These are phyloP conservation scores for Callyntrura guangdongensis DNA, from an alignment of 2,888 invertebrate genomes.

Conservation along the genomic window DNA sequence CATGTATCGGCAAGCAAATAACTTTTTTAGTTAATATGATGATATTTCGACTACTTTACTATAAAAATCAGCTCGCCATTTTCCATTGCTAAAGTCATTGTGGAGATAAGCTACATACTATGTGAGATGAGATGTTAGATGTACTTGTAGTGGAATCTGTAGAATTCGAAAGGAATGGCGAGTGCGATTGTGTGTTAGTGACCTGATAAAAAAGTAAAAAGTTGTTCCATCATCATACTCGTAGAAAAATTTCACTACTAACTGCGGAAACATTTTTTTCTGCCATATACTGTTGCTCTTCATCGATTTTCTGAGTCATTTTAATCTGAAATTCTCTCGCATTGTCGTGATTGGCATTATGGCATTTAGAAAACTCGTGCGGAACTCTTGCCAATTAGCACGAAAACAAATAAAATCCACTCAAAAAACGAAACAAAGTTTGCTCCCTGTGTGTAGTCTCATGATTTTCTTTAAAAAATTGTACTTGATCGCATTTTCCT, in stretches of 20 bases:
- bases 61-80: no score
- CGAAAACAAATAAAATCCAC: constrained; percentile 61
- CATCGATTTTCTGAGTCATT: constrained; percentile 4
- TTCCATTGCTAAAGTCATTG: no score
- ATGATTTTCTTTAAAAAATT: constrained; percentile 5
- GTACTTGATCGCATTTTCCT: constrained; percentile 17
- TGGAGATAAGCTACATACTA: no score
- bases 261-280: constrained; percentile 1
- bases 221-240: background rate
- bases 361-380: constrained; percentile 62
- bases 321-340: constrained; percentile 21
- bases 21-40: background rate
- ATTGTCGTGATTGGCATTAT: constrained; percentile 42
- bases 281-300: background rate
- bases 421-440: constrained; percentile 6
- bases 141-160: background rate
- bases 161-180: background rate
- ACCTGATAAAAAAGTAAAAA: constrained; percentile 22
- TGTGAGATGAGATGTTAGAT: no score
- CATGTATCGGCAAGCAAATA: no score
- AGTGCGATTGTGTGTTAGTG: background rate
- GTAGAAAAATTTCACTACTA: constrained; percentile 8
- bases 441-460: constrained; percentile 55
- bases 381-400: constrained; percentile 54
- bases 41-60: no score